phyloP scores from a whole-genome alignment of 2,113 vertebrate species.

The Electrona antarctica region DNA sequence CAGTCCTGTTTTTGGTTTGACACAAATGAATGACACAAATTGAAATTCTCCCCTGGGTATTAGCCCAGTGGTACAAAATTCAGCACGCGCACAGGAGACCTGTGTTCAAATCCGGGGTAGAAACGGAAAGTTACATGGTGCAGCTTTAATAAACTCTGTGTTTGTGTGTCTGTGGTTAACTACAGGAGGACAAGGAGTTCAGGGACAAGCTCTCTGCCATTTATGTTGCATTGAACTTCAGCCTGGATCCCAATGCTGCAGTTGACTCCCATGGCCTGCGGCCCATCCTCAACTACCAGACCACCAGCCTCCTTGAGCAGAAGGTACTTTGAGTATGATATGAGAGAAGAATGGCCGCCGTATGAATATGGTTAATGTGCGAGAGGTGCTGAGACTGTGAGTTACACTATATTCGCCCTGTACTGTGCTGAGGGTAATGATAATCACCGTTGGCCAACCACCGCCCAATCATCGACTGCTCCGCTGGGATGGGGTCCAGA shows the following conservation, averaged over 20 bases:
- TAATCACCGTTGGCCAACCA: background rate
- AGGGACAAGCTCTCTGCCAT: slow-evolving; percentile 92
- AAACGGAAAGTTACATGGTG: background rate
- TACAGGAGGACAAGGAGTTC: slow-evolving; percentile 90
- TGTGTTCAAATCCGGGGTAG: background rate
- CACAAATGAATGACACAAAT: background rate
- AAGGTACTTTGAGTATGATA: slow-evolving; percentile 76
- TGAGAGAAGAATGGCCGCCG: no score
- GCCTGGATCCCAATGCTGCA: slow-evolving; percentile 82
- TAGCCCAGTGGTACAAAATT: background rate
- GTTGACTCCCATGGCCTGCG: slow-evolving; percentile 80
- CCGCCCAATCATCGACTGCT: slow-evolving; percentile 4
- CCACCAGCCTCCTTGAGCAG: slow-evolving; percentile 81
- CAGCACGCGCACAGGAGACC: background rate
- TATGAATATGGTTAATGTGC: background rate
- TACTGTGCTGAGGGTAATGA: slow-evolving; percentile 32
- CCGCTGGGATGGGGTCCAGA: slow-evolving; percentile 53
- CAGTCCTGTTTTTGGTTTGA: no score
- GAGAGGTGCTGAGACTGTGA: background rate
- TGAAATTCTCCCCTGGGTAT: background rate
- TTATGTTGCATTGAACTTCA: slow-evolving; percentile 88
- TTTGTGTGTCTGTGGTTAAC: slow-evolving; percentile 24
- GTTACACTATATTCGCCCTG: background rate
- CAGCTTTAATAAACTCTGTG: background rate
- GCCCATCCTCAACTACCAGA: slow-evolving; percentile 88